phyloP scores from a whole-genome alignment of 2,113 vertebrate species.

The Zosterops pallidus region DNA sequence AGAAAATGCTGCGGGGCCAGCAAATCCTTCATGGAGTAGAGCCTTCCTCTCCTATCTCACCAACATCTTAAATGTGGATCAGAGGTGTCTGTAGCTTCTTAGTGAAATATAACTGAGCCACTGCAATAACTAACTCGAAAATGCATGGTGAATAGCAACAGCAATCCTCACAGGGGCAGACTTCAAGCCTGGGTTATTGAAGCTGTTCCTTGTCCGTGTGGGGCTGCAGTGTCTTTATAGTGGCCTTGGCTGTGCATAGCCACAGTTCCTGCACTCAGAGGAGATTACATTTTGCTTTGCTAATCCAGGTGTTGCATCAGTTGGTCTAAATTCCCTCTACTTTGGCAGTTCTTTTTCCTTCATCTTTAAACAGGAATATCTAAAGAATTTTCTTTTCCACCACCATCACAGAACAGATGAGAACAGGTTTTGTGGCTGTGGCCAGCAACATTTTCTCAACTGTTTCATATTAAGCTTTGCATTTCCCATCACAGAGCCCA shows the following conservation, averaged over 20 bases:
- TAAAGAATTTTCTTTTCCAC: not conserved
- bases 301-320: not conserved
- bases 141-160: not conserved
- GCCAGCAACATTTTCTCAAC: not conserved
- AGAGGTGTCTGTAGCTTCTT: not conserved
- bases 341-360: not conserved
- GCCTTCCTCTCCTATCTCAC: not conserved
- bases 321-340: not conserved
- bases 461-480: not conserved
- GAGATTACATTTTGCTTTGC: not conserved
- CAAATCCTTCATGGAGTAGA: not conserved
- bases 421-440: not conserved
- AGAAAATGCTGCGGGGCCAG: not conserved
- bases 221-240: not conserved
- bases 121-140: not conserved
- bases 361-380: not conserved
- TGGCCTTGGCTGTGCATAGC: not conserved
- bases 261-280: not conserved
- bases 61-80: not conserved
- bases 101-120: not conserved
- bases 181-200: not conserved
- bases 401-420: not conserved
- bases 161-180: not conserved
- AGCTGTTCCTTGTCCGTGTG: not conserved
- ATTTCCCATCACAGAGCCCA: not conserved